phyloP scores from a whole-genome alignment of 2,797 vertebrate species.

The Heteromormyrus szaboi region DNA sequence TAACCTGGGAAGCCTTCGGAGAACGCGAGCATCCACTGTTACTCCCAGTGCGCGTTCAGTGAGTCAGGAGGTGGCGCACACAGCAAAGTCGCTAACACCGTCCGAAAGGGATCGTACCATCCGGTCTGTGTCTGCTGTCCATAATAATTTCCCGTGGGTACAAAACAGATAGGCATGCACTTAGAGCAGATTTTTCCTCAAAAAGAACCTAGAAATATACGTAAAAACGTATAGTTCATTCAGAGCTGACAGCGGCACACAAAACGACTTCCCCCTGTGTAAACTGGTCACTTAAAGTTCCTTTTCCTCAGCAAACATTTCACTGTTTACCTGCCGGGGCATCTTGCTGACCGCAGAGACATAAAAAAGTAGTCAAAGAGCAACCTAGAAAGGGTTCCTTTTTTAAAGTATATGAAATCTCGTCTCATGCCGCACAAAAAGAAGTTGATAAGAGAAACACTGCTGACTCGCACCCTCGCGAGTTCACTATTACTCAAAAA shows the following conservation, averaged over 20 bases:
- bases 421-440: no score
- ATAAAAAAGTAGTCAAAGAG: neutral
- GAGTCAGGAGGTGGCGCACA: neutral
- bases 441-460: neutral
- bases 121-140: neutral
- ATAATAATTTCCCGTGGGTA: neutral
- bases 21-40: constrained; percentile 6
- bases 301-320: neutral
- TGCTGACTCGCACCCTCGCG: neutral
- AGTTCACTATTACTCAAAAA: neutral
- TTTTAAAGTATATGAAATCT: neutral
- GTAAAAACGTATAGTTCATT: neutral
- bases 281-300: neutral
- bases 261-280: neutral
- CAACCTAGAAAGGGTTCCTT: neutral
- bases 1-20: constrained; percentile 26
- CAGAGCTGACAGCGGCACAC: neutral
- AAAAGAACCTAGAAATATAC: neutral
- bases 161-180: neutral
- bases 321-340: neutral
- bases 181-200: neutral
- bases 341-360: neutral
- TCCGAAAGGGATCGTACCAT: neutral
- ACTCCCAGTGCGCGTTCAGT: neutral
- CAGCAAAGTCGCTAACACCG: neutral